Evolutionary conservation across 2,888 invertebrate species (phyloP).

Genomic region (Drosophila histrio): DNA sequence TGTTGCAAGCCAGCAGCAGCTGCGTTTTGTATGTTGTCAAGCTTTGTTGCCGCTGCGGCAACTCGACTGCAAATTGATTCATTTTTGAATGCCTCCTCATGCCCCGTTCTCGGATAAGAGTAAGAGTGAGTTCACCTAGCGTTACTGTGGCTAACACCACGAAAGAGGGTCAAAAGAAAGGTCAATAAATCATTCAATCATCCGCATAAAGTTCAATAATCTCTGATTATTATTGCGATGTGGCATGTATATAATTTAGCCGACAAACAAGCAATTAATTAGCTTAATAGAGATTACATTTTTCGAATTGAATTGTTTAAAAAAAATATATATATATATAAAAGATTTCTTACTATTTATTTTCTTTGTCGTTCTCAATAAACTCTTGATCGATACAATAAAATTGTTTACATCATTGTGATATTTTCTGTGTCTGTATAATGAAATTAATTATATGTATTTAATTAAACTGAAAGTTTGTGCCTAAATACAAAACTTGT

Average conservation of each 20-base stretch:
- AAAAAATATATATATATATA: not conserved
- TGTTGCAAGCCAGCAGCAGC: conserved; percentile 17
- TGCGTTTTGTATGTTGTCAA: conserved; percentile 31
- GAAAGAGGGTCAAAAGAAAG: not conserved
- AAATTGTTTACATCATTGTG: not conserved
- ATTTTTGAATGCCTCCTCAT: conserved; percentile 33
- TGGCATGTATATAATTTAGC: not conserved
- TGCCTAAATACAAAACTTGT: too few species aligned
- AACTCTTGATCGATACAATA: not conserved
- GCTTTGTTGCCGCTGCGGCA: conserved; percentile 27
- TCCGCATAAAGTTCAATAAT: conserved; percentile 24
- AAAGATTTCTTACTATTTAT: not conserved
- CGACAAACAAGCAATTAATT: conserved; percentile 31
- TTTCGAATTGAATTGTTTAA: not conserved
- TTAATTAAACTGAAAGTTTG: too few species aligned
- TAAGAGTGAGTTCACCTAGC: conserved; percentile 18
- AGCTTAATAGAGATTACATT: conserved; percentile 9
- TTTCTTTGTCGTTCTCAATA: not conserved
- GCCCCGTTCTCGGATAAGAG: not conserved
- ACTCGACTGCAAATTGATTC: conserved; percentile 48
- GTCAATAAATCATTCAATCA: conserved; percentile 41
- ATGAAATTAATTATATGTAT: too few species aligned
- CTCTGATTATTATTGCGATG: not conserved
- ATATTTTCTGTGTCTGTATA: not conserved
- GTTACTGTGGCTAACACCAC: conserved; percentile 30